Evolutionary conservation across 1,140 invertebrate species (phyloP).

Genomic region (Lithobius niger): DNA sequence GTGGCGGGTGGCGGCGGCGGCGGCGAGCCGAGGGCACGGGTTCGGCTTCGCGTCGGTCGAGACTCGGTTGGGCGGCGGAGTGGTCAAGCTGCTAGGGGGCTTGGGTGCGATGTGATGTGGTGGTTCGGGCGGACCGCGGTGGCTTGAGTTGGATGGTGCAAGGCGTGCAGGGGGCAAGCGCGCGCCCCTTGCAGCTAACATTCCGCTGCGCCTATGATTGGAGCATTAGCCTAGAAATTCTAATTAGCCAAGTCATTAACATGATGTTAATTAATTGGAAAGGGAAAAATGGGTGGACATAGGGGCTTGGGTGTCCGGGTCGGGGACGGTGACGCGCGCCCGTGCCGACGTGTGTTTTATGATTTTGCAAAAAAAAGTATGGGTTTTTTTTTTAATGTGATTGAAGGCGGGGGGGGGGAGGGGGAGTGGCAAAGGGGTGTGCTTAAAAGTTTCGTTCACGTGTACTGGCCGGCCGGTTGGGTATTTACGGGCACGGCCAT

Average conservation of each 20-base stretch:
- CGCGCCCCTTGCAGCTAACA: not conserved
- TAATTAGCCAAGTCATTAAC: constrained; percentile 10
- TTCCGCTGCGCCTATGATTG: constrained; percentile 1
- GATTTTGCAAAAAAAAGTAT: not conserved
- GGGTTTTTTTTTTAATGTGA: too few relatives aligned
- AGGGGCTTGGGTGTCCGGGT: not conserved
- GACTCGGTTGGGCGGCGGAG: not conserved
- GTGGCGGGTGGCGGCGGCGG: too few relatives aligned
- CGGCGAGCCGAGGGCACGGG: too few relatives aligned
- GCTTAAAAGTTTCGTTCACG: too few relatives aligned
- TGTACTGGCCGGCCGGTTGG: not conserved
- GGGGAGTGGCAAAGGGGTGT: not conserved
- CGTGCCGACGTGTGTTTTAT: not conserved
- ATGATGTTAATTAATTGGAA: constrained; percentile 8
- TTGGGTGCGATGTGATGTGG: not conserved
- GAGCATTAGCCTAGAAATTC: constrained; percentile 8
- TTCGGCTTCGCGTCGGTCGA: not conserved
- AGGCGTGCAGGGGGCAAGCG: not conserved
- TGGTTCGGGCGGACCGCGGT: not conserved
- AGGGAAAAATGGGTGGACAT: not conserved
- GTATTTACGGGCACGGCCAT: not conserved
- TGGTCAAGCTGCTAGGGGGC: not conserved
- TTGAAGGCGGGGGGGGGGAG: not conserved
- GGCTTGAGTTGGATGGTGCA: not conserved
- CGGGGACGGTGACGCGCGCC: not conserved